A percentile compares a stretch with the other conserved stretches of the same genome.
These are phyloP conservation scores for Artibeus lituratus DNA, from an alignment of 2,797 vertebrate genomes.

Conservation along the genomic window DNA sequence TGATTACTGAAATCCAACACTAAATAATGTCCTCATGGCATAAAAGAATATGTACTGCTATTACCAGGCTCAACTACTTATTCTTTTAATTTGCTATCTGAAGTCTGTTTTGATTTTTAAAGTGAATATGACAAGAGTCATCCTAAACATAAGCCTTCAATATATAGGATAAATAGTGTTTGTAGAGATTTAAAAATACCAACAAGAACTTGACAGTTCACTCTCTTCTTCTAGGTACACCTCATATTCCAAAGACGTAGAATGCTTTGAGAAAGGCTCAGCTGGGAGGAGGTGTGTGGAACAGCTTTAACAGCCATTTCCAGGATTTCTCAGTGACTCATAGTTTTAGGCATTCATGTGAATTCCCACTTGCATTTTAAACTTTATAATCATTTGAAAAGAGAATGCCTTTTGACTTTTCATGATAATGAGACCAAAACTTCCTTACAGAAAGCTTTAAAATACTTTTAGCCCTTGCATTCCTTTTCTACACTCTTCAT, in stretches of 20 bases:
- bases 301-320: conserved; percentile 73
- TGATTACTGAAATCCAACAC: not conserved
- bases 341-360: conserved; percentile 78
- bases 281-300: conserved; percentile 31
- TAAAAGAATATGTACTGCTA: not conserved
- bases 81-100: not conserved
- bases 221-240: not conserved
- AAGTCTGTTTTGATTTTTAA: conserved; percentile 36
- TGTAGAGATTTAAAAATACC: not conserved
- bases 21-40: not conserved
- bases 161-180: not conserved
- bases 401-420: conserved; percentile 66
- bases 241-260: not conserved
- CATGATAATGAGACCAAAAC: conserved; percentile 70
- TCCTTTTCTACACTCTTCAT: not conserved
- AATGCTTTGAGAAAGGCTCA: conserved; percentile 3
- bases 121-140: not conserved
- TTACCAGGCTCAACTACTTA: not conserved
- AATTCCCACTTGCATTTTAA: conserved; percentile 74
- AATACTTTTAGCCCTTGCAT: conserved; percentile 42
- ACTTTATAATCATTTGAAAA: conserved; percentile 68
- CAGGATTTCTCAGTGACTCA: conserved; percentile 76
- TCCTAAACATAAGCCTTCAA: not conserved
- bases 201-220: not conserved
- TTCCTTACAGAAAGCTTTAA: conserved; percentile 58